Percentiles rank a stretch among this genome's conserved stretches.
phyloP scores from a whole-genome alignment of 2,113 vertebrate species.

The Bambusicola thoracicus region DNA sequence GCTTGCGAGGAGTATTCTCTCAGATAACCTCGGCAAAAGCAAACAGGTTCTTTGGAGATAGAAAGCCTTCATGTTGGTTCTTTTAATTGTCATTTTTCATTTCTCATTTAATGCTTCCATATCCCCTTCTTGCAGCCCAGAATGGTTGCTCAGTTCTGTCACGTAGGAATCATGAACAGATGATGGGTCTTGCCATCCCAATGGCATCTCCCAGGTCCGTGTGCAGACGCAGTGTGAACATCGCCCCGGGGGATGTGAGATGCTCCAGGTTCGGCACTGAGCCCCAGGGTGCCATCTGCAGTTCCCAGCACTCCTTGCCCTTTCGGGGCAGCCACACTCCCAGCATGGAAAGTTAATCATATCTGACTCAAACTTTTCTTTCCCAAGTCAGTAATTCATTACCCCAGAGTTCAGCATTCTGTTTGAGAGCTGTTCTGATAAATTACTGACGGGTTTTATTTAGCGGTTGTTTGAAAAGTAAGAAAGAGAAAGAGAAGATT shows the following conservation, averaged over 20 bases:
- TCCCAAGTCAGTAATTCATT: background rate
- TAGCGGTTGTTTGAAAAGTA: background rate
- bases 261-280: background rate
- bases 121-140: conserved; percentile 26
- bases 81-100: background rate
- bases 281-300: conserved; percentile 58
- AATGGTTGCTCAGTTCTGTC: conserved; percentile 48
- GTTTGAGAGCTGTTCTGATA: conserved; percentile 1
- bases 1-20: background rate
- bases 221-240: conserved; percentile 59
- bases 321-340: conserved; percentile 55
- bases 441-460: background rate
- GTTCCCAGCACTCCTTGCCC: conserved; percentile 69
- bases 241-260: conserved; percentile 56
- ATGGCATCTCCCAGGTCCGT: conserved; percentile 54
- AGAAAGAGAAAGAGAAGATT: conserved; percentile 25
- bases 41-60: background rate
- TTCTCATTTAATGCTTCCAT: background rate
- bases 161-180: conserved; percentile 35
- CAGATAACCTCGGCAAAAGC: background rate
- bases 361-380: conserved; percentile 50
- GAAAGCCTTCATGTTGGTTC: background rate
- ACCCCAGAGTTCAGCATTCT: background rate
- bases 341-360: conserved; percentile 36
- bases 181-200: conserved; percentile 57